A percentile compares a stretch with the other conserved stretches of the same genome.
phyloP scores from a whole-genome alignment of 2,113 vertebrate genomes.

The Oncorhynchus kisutch region DNA sequence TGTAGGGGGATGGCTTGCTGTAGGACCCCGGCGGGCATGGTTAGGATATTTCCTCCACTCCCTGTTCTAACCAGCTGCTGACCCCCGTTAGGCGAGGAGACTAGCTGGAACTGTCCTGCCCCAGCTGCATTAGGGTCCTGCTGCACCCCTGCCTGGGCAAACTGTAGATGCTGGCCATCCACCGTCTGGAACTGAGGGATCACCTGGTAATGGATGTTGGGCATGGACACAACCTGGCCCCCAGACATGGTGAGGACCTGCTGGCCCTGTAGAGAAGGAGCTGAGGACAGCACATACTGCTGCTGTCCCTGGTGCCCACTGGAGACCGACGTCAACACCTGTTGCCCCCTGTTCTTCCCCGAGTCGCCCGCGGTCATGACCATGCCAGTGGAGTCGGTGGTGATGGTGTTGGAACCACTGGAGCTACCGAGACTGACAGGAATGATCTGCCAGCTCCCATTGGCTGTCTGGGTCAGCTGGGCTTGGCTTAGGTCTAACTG shows the following conservation, averaged over 20 bases:
- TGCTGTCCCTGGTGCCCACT: slow-evolving; percentile 64
- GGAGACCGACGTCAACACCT: slow-evolving; percentile 68
- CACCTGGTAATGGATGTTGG: slow-evolving; percentile 96
- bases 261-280: slow-evolving; percentile 83
- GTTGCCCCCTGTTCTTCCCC: slow-evolving; percentile 76
- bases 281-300: slow-evolving; percentile 84
- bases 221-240: slow-evolving; percentile 70
- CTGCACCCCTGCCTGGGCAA: slow-evolving; percentile 75
- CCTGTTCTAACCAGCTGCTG: slow-evolving; percentile 83
- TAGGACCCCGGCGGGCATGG: slow-evolving; percentile 88
- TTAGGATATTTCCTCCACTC: slow-evolving; percentile 84
- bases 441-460: slow-evolving; percentile 89
- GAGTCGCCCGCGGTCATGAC: slow-evolving; percentile 59
- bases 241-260: slow-evolving; percentile 89
- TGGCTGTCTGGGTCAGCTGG: slow-evolving; percentile 83
- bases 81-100: slow-evolving; percentile 80
- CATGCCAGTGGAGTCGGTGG: slow-evolving; percentile 74
- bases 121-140: slow-evolving; percentile 75
- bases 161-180: slow-evolving; percentile 91
- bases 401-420: slow-evolving; percentile 66
- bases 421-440: slow-evolving; percentile 72
- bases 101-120: slow-evolving; percentile 86
- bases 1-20: slow-evolving; percentile 93
- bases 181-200: slow-evolving; percentile 96
- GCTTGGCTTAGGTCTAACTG: slow-evolving; percentile 83